Conservation (phyloP, 2,113 vertebrate species). For the Tenebrosternarchus preto region DNA sequence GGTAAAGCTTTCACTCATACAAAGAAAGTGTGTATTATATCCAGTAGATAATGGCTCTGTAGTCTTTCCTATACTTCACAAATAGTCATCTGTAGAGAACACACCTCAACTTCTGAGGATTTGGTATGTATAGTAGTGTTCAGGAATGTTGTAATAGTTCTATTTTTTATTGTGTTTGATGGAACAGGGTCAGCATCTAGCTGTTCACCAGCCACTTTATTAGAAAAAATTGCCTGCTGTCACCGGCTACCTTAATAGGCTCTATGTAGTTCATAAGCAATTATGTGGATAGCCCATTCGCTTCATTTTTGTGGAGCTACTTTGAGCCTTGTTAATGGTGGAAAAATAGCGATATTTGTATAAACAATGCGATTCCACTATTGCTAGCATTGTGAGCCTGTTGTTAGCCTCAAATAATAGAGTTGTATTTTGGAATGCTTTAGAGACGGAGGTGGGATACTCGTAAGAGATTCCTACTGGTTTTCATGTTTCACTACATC, state of each 20-base stretch:
- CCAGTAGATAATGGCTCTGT: conserved; percentile 2
- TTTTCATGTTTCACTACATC: too few relatives aligned
- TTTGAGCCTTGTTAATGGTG: too few relatives aligned
- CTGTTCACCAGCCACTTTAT: not conserved
- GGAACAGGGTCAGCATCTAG: not conserved
- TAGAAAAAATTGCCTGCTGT: conserved; percentile 4
- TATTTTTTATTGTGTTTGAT: conserved; percentile 14
- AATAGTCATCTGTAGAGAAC: conserved; percentile 18
- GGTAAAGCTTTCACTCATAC: not conserved
- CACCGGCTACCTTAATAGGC: conserved; percentile 8
- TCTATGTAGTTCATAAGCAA: conserved; percentile 1
- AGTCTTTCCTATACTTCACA: conserved; percentile 11
- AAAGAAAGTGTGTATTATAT: not conserved
- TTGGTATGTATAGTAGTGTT: not conserved
- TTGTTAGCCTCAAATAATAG: too few relatives aligned
- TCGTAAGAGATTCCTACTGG: not conserved
- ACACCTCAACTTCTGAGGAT: conserved; percentile 6
- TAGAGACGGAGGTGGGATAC: too few relatives aligned
- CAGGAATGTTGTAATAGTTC: conserved; percentile 9
- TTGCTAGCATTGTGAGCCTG: too few relatives aligned
- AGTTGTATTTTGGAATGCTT: too few relatives aligned
- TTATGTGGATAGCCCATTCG: not conserved
- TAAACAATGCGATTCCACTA: too few relatives aligned
- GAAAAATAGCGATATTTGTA: too few relatives aligned
- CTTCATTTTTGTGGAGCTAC: too few relatives aligned